Base-by-base conservation (phyloP, 2,797 vertebrate species). In the Pseudochirops corinnae region DNA sequence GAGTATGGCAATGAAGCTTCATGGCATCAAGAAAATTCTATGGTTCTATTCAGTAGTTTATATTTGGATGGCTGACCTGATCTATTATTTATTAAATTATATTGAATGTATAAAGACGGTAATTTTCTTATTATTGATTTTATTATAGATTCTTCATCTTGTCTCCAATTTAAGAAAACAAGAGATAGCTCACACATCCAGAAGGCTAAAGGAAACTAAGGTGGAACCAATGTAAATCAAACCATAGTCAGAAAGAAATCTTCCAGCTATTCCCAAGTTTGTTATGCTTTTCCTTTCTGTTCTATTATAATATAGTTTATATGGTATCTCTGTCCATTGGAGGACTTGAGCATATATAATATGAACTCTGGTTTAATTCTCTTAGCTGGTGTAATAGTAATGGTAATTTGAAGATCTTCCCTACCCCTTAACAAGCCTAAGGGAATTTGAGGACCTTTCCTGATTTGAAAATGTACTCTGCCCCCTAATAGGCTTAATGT, bases 181-280 rank as follows among this genome's bases (percentile, higher is more conserved):
- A 95, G 33, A 91, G 11, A 7, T 62, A 56, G n/a, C 39, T 21
- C 74, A 87, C 53, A n/a, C 90, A 28, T 3, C 39, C n/a, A 74
- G 11, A 53, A 58, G 95, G 91, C 67, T 93, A 94, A 39, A 96
- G 90, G 55, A 95, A 96, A 93, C 82, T 67, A 96, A 90, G 26
- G 67, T 96, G 92, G 57, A 96, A 94, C 74, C 94, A 97, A 96
- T 74, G 57, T 31, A 94, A 93, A 94, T 95, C 56, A 95, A 74
- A 90, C 52, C 57, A 28, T 94, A 90, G 95, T 87, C 93, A 96
- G 90, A 92, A 96, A 96, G 53, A 93, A 94, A 67, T 74, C 55
- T 55, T 55, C 50, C 28, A 56, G 2, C 9, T 92, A 92, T 82
- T 55, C 29, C 52, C 16, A 55, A 58, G 93, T 82, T 94, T 96